Percentiles rank a stretch among this genome's conserved stretches.
phyloP scores from a whole-genome alignment of 2,888 invertebrate species.

The Lycia hirtaria region DNA sequence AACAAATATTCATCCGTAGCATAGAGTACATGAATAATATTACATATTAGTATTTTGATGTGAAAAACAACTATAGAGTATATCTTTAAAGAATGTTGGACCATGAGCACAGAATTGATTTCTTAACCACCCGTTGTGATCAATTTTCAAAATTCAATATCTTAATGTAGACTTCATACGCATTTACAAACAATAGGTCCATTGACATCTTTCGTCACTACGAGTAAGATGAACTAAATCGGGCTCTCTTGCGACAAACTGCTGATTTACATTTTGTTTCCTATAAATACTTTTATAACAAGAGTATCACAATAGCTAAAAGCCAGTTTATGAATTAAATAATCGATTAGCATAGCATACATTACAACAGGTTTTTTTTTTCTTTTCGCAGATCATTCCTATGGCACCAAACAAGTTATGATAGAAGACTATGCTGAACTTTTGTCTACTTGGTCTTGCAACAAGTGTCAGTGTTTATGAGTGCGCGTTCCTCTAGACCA shows the following conservation, averaged over 20 bases:
- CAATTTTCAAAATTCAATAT: constrained; percentile 24
- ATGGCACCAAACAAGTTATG: constrained; percentile 13
- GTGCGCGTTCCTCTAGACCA: constrained; percentile 52
- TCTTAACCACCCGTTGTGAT: constrained; percentile 13
- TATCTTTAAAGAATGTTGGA: too few species aligned
- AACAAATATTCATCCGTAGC: too few species aligned
- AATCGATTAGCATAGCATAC: background rate
- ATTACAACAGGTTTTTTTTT: background rate
- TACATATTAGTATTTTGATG: too few species aligned
- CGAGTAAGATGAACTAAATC: constrained; percentile 3
- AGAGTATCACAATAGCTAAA: background rate
- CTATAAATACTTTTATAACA: background rate
- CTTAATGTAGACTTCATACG: constrained; percentile 17
- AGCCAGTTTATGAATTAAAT: background rate
- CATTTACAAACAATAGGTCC: constrained; percentile 30
- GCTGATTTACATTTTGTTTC: background rate
- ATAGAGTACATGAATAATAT: too few species aligned
- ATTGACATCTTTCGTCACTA: constrained; percentile 17
- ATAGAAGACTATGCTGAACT: constrained; percentile 13
- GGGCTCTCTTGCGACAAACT: background rate
- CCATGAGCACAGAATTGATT: too few species aligned
- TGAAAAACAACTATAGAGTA: too few species aligned
- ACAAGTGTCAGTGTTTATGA: constrained; percentile 35
- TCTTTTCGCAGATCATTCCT: constrained; percentile 19
- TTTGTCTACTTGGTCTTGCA: constrained; percentile 11